phyloP scores from a whole-genome alignment of 2,888 invertebrate species.

The Apodemia mormo region DNA sequence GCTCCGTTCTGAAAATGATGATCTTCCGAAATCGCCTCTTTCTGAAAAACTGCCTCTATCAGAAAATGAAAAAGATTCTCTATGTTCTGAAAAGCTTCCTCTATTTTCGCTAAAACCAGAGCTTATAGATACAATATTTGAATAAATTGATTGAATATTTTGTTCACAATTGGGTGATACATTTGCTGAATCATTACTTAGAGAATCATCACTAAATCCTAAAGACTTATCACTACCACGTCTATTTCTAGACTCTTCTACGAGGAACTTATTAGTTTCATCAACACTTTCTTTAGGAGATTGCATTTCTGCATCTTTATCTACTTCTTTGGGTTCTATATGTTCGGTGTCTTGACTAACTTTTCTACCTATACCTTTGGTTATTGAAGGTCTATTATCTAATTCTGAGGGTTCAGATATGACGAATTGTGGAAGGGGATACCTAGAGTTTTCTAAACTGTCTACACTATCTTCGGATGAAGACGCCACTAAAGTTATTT shows the following conservation, averaged over 20 bases:
- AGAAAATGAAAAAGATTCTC: constrained; percentile 75
- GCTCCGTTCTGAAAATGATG: constrained; percentile 79
- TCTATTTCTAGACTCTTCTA: constrained; percentile 71
- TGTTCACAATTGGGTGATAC: constrained; percentile 81
- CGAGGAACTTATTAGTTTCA: constrained; percentile 49
- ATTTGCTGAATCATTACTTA: constrained; percentile 84
- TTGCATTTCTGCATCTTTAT: constrained; percentile 65
- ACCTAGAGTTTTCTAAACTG: constrained; percentile 81
- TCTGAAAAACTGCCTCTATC: constrained; percentile 75
- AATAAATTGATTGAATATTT: constrained; percentile 72
- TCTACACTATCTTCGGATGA: constrained; percentile 88
- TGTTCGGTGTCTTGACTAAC: constrained; percentile 84
- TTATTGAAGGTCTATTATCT: constrained; percentile 89
- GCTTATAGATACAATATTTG: constrained; percentile 79
- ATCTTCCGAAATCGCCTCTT: constrained; percentile 67
- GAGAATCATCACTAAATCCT: constrained; percentile 87
- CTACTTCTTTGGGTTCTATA: constrained; percentile 43
- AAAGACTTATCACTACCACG: constrained; percentile 86
- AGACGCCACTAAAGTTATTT: constrained; percentile 89
- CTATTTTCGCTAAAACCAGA: constrained; percentile 83
- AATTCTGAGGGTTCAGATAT: constrained; percentile 87
- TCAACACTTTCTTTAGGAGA: constrained; percentile 58
- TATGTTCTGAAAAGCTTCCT: constrained; percentile 72
- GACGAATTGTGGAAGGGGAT: constrained; percentile 83
- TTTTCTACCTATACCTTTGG: constrained; percentile 88